phyloP scores from a whole-genome alignment of 1,140 invertebrate species.

The Apis cerana region DNA sequence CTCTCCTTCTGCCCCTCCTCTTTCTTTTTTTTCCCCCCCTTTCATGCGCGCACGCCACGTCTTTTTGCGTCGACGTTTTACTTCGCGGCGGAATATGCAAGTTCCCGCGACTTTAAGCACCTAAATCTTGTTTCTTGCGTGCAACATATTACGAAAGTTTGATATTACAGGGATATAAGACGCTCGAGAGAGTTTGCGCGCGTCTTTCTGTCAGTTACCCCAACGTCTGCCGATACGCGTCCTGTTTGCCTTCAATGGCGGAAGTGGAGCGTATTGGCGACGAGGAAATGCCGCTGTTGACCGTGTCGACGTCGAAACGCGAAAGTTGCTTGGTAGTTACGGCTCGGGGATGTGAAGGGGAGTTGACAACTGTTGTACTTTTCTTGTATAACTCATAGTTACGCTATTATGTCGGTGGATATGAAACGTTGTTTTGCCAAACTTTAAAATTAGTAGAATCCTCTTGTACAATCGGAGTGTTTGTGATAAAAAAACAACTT shows the following conservation, averaged over 20 bases:
- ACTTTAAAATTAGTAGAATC: background rate
- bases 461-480: background rate
- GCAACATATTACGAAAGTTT: slow-evolving; percentile 53
- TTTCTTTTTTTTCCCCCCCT: background rate
- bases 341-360: background rate
- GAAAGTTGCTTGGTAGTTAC: background rate
- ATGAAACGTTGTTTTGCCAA: background rate
- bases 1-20: too few relatives aligned
- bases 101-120: slow-evolving; percentile 35
- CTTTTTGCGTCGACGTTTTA: slow-evolving; percentile 8
- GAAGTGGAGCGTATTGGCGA: background rate
- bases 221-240: slow-evolving; percentile 37
- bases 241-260: background rate
- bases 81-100: slow-evolving; percentile 29
- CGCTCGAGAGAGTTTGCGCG: slow-evolving; percentile 30
- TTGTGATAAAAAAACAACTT: too few relatives aligned
- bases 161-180: slow-evolving; percentile 49
- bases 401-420: background rate
- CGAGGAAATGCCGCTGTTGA: background rate
- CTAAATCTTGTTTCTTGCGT: slow-evolving; percentile 43
- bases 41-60: background rate
- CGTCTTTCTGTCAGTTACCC: slow-evolving; percentile 29
- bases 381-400: background rate
- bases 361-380: background rate
- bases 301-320: background rate